Base-by-base conservation (phyloP, 1,140 invertebrate genomes). In the Monochamus saltuarius region DNA sequence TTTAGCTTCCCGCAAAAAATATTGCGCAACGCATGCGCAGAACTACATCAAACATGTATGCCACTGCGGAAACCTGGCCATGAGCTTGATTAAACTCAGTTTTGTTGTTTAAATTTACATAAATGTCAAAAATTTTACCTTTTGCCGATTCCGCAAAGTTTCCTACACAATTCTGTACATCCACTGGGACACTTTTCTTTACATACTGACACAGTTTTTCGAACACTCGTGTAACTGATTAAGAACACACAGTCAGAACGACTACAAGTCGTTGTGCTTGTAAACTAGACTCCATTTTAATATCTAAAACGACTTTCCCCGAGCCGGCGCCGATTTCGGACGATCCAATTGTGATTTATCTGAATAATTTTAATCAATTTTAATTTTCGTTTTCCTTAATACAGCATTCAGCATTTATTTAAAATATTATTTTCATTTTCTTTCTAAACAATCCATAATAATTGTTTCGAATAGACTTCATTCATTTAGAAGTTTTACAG, bases 251-350 rank as follows among this genome's bases (percentile, higher is more conserved):
- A 37, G 50, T 56, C 50, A 52, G 38, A 60, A 60, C 63, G 64
- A 61, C 64, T 66, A 64, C 67, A 69, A 69, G 66, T 59, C 61
- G 64, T 62, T 66, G 38, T 59, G 64, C 59, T 66, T 56, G 59
- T 61, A 66, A 69, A 61, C 54, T 57, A 49, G 64, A 63, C 67
- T 66, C 67, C 67, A 69, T 69, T 69, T 69, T 69, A 62, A 66
- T 66, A 64, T 45, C n/a, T 9, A 36, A 38, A 22, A 49, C 52
- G 59, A 54, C 16, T 14, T n/a, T 9, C 2, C 19, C 50, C 59
- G 59, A 52, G 6, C 9, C 14, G n/a, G 16, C 6, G 37, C 10
- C 52, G 52, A 53, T 7, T 19, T 9, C 38, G 11, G 4, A 2
- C 46, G 19, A 13, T 42, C 2, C n/a, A 42, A 42, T 42, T 13